phyloP scores from a whole-genome alignment of 1,140 invertebrate species.

The Drosophila mojavensis region DNA sequence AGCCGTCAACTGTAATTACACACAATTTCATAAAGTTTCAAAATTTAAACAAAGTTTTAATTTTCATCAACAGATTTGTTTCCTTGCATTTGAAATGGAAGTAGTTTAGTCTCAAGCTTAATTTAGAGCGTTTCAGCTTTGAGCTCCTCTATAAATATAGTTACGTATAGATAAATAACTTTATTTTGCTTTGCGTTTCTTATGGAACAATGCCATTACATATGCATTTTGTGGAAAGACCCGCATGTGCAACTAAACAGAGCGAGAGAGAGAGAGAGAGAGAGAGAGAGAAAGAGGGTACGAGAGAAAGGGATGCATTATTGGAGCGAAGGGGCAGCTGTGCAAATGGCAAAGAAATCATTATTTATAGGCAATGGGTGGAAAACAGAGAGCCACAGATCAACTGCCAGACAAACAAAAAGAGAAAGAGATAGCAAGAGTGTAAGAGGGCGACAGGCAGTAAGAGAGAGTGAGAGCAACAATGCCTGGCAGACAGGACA shows the following conservation, averaged over 20 bases:
- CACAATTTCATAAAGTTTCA: too few relatives aligned
- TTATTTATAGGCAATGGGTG: conserved; percentile 60
- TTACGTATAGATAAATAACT: neutral
- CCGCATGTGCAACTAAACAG: conserved; percentile 35
- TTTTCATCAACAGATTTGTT: neutral
- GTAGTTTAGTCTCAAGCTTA: neutral
- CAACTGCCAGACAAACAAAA: conserved; percentile 25
- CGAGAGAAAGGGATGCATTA: neutral
- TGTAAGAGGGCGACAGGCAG: neutral
- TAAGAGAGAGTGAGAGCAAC: neutral
- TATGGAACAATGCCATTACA: conserved; percentile 37
- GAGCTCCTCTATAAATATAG: neutral
- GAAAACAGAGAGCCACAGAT: conserved; percentile 31
- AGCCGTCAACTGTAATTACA: too few relatives aligned
- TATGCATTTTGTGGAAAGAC: conserved; percentile 43
- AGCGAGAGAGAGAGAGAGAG: neutral
- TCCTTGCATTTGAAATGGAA: neutral
- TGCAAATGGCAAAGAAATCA: conserved; percentile 61
- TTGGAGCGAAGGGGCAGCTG: conserved; percentile 18
- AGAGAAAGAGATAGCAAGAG: neutral
- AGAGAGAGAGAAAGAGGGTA: neutral
- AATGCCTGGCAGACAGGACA: conserved; percentile 15
- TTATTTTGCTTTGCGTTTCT: conserved; percentile 13
- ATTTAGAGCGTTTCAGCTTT: neutral
- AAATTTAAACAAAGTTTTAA: too few relatives aligned